These are phyloP conservation scores for Dufourea novaeangliae DNA, from an alignment of 1,140 invertebrate genomes.

Conservation along the genomic window DNA sequence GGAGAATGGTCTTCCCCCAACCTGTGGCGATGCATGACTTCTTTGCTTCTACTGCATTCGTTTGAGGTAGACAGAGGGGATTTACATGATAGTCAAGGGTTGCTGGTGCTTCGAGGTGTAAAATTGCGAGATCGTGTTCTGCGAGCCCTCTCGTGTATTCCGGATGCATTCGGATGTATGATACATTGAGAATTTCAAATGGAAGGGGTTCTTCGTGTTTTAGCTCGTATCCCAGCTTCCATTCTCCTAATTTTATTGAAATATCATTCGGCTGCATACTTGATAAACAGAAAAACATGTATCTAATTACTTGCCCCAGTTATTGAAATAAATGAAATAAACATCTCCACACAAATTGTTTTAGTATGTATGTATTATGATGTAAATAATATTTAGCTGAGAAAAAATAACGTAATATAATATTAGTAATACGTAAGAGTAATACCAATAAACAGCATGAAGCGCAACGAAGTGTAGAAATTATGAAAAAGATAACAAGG, in stretches of 20 bases:
- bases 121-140: constrained; percentile 87
- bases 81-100: constrained; percentile 87
- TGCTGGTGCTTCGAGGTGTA: constrained; percentile 85
- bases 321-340: constrained; percentile 1
- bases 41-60: constrained; percentile 63
- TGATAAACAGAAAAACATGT: constrained; percentile 11
- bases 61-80: constrained; percentile 86
- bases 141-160: constrained; percentile 84
- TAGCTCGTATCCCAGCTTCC: constrained; percentile 89
- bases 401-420: too few relatives aligned
- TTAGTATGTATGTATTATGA: too few relatives aligned
- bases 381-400: too few relatives aligned
- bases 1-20: constrained; percentile 90
- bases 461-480: too few relatives aligned
- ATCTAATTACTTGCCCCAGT: not conserved
- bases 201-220: constrained; percentile 87
- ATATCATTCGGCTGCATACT: constrained; percentile 85
- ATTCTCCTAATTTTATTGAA: constrained; percentile 91
- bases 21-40: constrained; percentile 89
- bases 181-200: constrained; percentile 88
- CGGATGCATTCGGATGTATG: constrained; percentile 87
- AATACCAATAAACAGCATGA: too few relatives aligned
- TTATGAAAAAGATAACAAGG: too few relatives aligned
- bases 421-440: too few relatives aligned
- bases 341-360: too few relatives aligned